Percentiles rank a stretch among this genome's conserved stretches.
phyloP scores from a whole-genome alignment of 2,113 vertebrate species.

The Cromileptes altivelis region DNA sequence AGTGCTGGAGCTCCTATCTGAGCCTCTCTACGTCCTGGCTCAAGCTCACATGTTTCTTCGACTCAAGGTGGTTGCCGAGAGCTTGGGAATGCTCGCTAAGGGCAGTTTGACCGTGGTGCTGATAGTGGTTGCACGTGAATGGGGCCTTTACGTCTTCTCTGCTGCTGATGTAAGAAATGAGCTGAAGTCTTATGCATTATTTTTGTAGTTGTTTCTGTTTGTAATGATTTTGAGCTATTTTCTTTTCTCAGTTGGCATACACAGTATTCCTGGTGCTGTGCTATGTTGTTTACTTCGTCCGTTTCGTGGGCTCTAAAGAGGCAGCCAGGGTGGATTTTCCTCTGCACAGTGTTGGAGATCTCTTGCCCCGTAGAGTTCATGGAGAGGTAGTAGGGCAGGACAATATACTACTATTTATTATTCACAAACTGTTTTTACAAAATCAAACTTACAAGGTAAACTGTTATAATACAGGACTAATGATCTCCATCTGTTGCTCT shows the following conservation, averaged over 20 bases:
- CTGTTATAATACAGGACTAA: neutral
- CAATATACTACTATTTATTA: neutral
- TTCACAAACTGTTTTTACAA: neutral
- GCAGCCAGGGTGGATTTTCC: conserved; percentile 89
- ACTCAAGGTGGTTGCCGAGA: conserved; percentile 95
- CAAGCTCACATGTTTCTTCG: conserved; percentile 94
- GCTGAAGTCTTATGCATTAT: neutral
- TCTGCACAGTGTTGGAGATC: conserved; percentile 82
- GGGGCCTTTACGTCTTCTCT: conserved; percentile 90
- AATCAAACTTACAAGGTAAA: neutral
- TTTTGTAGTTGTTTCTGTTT: neutral
- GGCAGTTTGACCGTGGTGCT: conserved; percentile 89
- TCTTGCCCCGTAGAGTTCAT: conserved; percentile 85
- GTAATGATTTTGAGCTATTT: neutral
- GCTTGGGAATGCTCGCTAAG: conserved; percentile 91
- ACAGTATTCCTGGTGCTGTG: conserved; percentile 88
- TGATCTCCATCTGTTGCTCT: conserved; percentile 1
- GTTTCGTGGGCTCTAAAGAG: conserved; percentile 89
- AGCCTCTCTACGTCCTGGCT: conserved; percentile 96
- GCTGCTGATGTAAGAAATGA: conserved; percentile 90
- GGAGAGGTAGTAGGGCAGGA: conserved; percentile 81
- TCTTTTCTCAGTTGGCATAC: conserved; percentile 87
- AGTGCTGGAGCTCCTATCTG: conserved; percentile 92
- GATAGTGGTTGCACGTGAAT: conserved; percentile 88
- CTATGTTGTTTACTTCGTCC: conserved; percentile 89